These are phyloP conservation scores for Cryptocheilus praepositus DNA, from an alignment of 2,888 invertebrate genomes.

Conservation along the genomic window DNA sequence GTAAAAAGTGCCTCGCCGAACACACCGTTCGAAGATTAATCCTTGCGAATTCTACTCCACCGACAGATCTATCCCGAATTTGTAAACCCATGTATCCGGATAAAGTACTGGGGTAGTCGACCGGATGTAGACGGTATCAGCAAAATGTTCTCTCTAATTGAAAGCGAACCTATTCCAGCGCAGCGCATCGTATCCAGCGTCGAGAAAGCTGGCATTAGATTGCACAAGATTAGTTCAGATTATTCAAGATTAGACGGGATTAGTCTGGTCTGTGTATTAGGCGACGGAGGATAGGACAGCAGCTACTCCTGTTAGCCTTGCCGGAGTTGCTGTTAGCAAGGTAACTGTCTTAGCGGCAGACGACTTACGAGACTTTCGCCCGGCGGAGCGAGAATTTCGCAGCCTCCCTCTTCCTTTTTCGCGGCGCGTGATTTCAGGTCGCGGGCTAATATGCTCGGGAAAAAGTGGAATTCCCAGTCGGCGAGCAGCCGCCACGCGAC, in stretches of 20 bases:
- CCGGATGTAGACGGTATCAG: constrained; percentile 34
- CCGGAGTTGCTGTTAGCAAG: constrained; percentile 12
- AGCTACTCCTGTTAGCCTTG: constrained; percentile 18
- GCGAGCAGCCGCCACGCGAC: no score
- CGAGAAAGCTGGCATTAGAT: constrained; percentile 51
- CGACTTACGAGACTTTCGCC: constrained; percentile 3
- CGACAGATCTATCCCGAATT: not conserved
- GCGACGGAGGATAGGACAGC: constrained; percentile 28
- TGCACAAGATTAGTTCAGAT: constrained; percentile 59
- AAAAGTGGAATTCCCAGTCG: no score
- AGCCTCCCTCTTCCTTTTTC: no score
- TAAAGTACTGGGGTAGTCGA: not conserved
- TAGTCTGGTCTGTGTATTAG: constrained; percentile 54
- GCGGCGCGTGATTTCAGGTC: no score
- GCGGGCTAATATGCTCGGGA: no score
- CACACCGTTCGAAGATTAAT: no score
- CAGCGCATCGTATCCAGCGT: constrained; percentile 1
- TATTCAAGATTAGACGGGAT: constrained; percentile 64
- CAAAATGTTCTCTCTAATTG: constrained; percentile 54
- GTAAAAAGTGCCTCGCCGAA: no score
- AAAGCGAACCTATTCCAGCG: constrained; percentile 49
- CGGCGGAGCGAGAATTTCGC: not conserved
- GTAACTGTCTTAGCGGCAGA: constrained; percentile 7
- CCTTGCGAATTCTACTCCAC: no score
- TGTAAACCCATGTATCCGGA: constrained; percentile 1